Base-by-base conservation (phyloP, 2,113 vertebrate species). In the Elgaria multicarinata region DNA sequence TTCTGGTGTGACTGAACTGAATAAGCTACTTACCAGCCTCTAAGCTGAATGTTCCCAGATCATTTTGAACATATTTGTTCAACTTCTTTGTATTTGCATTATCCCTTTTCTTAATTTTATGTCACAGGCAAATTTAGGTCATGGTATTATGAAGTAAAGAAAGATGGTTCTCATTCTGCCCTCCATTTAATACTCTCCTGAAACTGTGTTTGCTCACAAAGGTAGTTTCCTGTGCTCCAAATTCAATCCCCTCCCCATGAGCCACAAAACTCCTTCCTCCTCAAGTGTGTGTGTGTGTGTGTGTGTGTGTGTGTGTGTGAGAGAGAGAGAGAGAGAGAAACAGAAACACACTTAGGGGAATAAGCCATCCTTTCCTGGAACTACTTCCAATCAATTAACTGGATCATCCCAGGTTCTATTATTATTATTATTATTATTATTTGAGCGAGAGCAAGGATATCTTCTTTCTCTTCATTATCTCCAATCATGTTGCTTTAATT, bases 11-110 rank as follows among this genome's bases (percentile, higher is more conserved):
- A 96, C 94, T 95, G 90, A 95, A 95, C 93, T 95, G 95, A 97
- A 95, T 97, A 97, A 97, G 96, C 96, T 96, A 95, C 96, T 97
- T 97, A 97, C 0, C 83, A 96, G 87, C 36, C 77, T 93, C 88
- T 94, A 96, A 97, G 91, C 91, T 42, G 92, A 95, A 96, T 96
- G 92, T 95, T 93, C 87, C 87, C 95, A 69, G 85, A 97, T 95
- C 79, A 4, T 87, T 96, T 95, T 93, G 95, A 92, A 94, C 91
- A 77, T 94, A 95, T 97, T 97, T 96, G 89, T 91, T 93, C 90
- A 94, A 89, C 79, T 95, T 88, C 69, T 94, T 92, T 90, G 86
- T 94, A 93, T 95, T 95, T 91, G 90, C 67, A 94, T 94, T 91
- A 95, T 95, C 42, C 16, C 87, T n/a, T 22, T 91, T 86, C 69